These are phyloP conservation scores for Dryas iulia DNA, from an alignment of 1,140 invertebrate genomes.

Conservation along the genomic window DNA sequence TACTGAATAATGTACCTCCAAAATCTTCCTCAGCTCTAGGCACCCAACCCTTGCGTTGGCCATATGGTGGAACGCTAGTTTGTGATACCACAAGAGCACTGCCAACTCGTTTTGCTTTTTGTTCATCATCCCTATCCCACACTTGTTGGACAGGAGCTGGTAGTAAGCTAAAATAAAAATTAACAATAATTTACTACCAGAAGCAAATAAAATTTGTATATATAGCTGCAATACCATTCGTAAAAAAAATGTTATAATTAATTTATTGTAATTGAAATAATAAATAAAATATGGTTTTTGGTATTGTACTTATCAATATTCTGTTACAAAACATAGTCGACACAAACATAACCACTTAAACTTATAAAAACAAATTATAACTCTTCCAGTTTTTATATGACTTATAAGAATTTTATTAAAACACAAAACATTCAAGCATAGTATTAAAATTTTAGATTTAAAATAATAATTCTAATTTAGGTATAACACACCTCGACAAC, in stretches of 20 bases:
- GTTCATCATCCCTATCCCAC: conserved; percentile 94
- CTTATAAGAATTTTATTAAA: neutral
- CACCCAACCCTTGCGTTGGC: conserved; percentile 96
- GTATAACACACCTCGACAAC: conserved; percentile 60
- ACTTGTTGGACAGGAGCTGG: conserved; percentile 91
- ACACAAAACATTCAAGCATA: neutral
- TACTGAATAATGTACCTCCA: conserved; percentile 76
- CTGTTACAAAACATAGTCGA: neutral
- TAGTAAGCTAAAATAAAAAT: conserved; percentile 82
- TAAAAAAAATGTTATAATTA: too few species aligned
- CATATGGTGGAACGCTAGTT: conserved; percentile 96
- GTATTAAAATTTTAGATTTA: neutral
- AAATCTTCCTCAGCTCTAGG: conserved; percentile 92
- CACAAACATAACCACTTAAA: neutral
- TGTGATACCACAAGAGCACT: conserved; percentile 90
- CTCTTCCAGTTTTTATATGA: neutral
- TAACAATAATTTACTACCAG: too few species aligned
- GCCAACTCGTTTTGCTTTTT: conserved; percentile 83
- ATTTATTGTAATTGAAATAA: too few species aligned
- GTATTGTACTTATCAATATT: neutral
- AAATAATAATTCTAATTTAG: neutral
- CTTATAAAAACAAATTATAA: neutral
- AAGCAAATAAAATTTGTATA: too few species aligned
- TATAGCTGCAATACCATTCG: too few species aligned
- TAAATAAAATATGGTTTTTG: neutral